phyloP scores from a whole-genome alignment of 2,888 invertebrate genomes.

The Rhagium mordax region DNA sequence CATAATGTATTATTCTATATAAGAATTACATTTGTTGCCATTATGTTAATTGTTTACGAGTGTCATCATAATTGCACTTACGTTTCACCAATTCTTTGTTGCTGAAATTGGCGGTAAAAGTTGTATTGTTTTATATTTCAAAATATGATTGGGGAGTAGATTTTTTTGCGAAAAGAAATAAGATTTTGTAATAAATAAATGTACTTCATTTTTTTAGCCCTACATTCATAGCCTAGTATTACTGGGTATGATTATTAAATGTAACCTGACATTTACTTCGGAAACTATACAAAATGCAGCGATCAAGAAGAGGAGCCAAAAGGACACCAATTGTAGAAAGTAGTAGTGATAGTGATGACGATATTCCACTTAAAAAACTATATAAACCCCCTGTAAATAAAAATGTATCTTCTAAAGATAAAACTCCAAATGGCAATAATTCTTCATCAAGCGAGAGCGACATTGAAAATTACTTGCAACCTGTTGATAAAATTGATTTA shows the following conservation, averaged over 20 bases:
- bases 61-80: no score
- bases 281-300: constrained; percentile 30
- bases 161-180: background rate
- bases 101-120: constrained; percentile 3
- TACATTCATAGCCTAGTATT: no score
- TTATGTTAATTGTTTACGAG: background rate
- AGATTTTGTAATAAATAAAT: background rate
- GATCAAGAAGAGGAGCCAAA: constrained; percentile 34
- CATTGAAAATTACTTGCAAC: constrained; percentile 73
- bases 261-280: background rate
- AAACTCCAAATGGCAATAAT: constrained; percentile 44
- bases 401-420: background rate
- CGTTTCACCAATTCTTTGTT: background rate
- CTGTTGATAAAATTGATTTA: constrained; percentile 73
- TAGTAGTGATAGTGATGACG: constrained; percentile 51
- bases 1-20: no score
- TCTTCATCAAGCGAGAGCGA: constrained; percentile 68
- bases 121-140: no score
- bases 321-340: constrained; percentile 35
- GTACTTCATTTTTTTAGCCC: background rate
- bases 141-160: no score
- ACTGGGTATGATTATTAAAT: background rate
- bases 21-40: background rate
- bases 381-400: constrained; percentile 13
- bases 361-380: constrained; percentile 43